Conservation (phyloP, 2,113 vertebrate species). For the human (Homo sapiens) region GRCh38 chr14:37377001-37377500, state of each 20-base stretch:
- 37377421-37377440: background rate
- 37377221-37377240: slow-evolving; percentile 12
- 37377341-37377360: background rate
- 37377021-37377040: background rate
- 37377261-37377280: background rate
- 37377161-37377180: slow-evolving; percentile 25
- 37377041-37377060: background rate
- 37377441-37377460: background rate
- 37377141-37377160: background rate
- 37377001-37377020: background rate
- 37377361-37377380: background rate
- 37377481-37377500: background rate
- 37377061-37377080: background rate
- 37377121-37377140: background rate
- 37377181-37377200: slow-evolving; percentile 22
- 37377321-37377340: background rate
- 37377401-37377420: background rate
- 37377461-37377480: background rate
- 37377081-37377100: background rate
- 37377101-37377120: background rate
- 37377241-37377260: background rate
- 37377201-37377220: background rate
- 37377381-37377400: background rate
- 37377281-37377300: background rate
- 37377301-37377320: background rate